Evolutionary conservation across 2,113 vertebrate genomes (phyloP), one percentile per base, ranked within the genome.

Genomic region (Strix uralensis): DNA sequence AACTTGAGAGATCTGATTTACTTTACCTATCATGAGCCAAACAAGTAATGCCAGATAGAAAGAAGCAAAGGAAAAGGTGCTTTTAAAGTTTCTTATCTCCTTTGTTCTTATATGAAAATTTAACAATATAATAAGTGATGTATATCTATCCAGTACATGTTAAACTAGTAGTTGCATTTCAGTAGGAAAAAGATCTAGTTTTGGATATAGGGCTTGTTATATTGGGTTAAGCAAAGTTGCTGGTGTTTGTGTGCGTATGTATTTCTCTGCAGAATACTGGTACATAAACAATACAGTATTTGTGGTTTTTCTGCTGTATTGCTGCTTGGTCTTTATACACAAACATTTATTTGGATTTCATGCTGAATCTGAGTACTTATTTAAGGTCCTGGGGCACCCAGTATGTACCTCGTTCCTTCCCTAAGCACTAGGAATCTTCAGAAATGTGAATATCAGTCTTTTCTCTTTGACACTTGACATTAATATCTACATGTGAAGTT

Each of bases 231-330:
- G 62, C 2, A 32, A 75, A 61, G 4, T 54, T 77, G 2, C 42
- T 3, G 2, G 20, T 92, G 15, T 63, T 73, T 0, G 0, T 58
- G 10, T 66, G 9, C 5, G 4, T 54, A 19, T 42, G 5, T 81
- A 16, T 55, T 81, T 72, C 26, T 67, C 20, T 59, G 23, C 42
- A n/a, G 29, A 66, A 18, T 58, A 57, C 49, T 0, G 2, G 8
- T 67, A 40, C 18, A 7, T 36, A 72, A 65, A 15, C 0, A 2
- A 44, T 38, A n/a, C 2, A 29, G 16, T 57, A 16, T 49, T 49
- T 88, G 10, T 63, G 12, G 2, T 30, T 72, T 73, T 80, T 46
- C 20, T 54, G 86, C 40, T 46, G 8, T 57, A 30, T 72, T 47
- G 30, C 78, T 92, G n/a, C 59, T 78, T 87, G 18, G 34, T 71